Evolutionary conservation across 2,797 vertebrate species (phyloP).

Genomic region (Silurus aristotelis): DNA sequence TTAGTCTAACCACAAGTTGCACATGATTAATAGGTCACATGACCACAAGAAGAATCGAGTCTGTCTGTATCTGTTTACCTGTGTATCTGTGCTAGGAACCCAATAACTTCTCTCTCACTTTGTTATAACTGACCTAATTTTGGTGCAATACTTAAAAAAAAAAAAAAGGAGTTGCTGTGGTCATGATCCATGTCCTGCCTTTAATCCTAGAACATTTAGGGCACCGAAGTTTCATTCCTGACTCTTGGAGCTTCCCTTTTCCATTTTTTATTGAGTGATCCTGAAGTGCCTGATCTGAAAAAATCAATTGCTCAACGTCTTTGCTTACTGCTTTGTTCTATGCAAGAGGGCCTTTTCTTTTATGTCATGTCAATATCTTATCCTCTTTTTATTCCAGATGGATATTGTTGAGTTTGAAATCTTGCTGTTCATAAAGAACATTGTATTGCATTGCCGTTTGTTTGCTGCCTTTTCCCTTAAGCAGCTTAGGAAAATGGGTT

Average conservation of each 20-base stretch:
- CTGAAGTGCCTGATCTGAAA: not conserved
- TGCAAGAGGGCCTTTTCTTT: not conserved
- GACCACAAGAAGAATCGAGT: not conserved
- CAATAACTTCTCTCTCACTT: not conserved
- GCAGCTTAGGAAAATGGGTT: not conserved
- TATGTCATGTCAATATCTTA: not conserved
- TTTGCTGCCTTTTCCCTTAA: not conserved
- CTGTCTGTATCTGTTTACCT: no score
- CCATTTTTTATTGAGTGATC: not conserved
- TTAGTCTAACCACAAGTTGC: not conserved
- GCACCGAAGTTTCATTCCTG: not conserved
- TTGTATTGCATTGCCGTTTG: not conserved
- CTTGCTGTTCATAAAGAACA: not conserved
- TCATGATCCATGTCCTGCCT: not conserved
- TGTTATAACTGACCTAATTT: not conserved
- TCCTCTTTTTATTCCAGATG: not conserved
- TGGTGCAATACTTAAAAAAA: not conserved
- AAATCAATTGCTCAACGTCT: conserved; percentile 12
- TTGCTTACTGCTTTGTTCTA: conserved; percentile 22
- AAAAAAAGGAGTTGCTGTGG: no score
- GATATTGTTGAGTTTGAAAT: not conserved
- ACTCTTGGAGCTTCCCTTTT: not conserved
- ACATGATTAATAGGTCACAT: not conserved
- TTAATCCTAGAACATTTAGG: not conserved
- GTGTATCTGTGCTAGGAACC: not conserved